Evolutionary conservation across 1,140 invertebrate genomes (phyloP).

Genomic region (Hormaphis cornu): DNA sequence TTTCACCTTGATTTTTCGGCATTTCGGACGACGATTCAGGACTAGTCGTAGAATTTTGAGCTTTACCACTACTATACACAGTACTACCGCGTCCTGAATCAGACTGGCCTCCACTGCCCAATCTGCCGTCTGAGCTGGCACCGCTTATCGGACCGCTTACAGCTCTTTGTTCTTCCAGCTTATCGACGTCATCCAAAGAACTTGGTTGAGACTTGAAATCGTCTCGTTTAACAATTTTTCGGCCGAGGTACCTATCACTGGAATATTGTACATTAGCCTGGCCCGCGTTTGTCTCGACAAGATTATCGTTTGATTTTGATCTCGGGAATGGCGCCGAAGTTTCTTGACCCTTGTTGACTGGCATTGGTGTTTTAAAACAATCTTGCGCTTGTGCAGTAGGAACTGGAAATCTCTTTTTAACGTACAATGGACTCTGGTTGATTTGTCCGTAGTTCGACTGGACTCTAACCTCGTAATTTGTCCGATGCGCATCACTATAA

Average conservation of each 20-base stretch:
- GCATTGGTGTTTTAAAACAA: conserved; percentile 4
- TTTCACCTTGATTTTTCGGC: conserved; percentile 34
- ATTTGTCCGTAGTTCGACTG: conserved; percentile 19
- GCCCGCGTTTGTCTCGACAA: neutral
- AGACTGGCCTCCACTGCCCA: conserved; percentile 40
- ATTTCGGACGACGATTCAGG: conserved; percentile 36
- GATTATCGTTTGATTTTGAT: conserved; percentile 22
- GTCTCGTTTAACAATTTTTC: conserved; percentile 19
- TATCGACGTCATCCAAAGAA: conserved; percentile 33
- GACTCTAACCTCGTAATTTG: conserved; percentile 13
- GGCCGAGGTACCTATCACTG: conserved; percentile 8
- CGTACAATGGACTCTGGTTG: conserved; percentile 11
- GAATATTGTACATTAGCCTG: conserved; percentile 17
- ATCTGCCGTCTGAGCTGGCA: conserved; percentile 53
- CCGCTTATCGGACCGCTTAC: conserved; percentile 33
- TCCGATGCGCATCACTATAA: neutral
- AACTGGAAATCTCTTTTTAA: conserved; percentile 8
- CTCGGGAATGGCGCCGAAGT: neutral
- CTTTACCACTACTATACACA: conserved; percentile 58
- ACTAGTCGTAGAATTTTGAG: conserved; percentile 34
- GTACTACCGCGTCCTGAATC: conserved; percentile 67
- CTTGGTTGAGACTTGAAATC: conserved; percentile 22
- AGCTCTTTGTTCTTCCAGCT: conserved; percentile 26
- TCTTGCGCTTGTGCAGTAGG: conserved; percentile 5
- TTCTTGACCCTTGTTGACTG: neutral